Base-by-base conservation (phyloP, 2,888 invertebrate species). In the Lepidochrysops patricia region DNA sequence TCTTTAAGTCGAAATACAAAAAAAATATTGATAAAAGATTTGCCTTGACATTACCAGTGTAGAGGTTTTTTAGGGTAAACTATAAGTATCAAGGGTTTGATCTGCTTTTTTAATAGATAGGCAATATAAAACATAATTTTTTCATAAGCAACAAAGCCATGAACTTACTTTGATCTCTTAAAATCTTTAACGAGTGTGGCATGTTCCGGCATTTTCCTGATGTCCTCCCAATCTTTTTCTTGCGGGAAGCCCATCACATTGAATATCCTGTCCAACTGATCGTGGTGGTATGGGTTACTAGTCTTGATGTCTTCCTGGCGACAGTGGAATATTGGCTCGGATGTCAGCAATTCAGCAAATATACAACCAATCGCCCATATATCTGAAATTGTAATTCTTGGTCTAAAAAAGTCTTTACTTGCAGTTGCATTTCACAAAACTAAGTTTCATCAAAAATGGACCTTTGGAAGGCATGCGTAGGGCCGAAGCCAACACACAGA, bases 361-460 rank as follows among this genome's bases (percentile, higher is more conserved):
- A 99, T 99, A 78, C 99, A 99, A 1, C 98, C 98, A 79, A 98
- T 98, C 0, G 98, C 98, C 98, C 98, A 98, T 65, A 98, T 98
- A 89, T 98, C 98, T 96, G 78, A 56, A 85, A 58, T 25, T 19
- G 32, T n/a, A n/a, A n/a, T n/a, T n/a, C n/a, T n/a, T n/a, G n/a
- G n/a, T n/a, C n/a, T n/a, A n/a, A n/a, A n/a, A n/a, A n/a, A n/a
- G n/a, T n/a, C n/a, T n/a, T n/a, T n/a, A n/a, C n/a, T n/a, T n/a
- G n/a, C n/a, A n/a, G n/a, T n/a, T n/a, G 27, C 32, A 35, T 7
- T 19, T 2, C 3, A 57, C 5, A 23, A 7, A 26, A n/a, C 4
- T 26, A 26, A n/a, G n/a, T n/a, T n/a, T n/a, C n/a, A n/a, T n/a
- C n/a, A n/a, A n/a, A n/a, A n/a, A n/a, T n/a, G n/a, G n/a, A n/a